Conservation (phyloP, 2,888 invertebrate species). For the Drosophila anomalata region DNA sequence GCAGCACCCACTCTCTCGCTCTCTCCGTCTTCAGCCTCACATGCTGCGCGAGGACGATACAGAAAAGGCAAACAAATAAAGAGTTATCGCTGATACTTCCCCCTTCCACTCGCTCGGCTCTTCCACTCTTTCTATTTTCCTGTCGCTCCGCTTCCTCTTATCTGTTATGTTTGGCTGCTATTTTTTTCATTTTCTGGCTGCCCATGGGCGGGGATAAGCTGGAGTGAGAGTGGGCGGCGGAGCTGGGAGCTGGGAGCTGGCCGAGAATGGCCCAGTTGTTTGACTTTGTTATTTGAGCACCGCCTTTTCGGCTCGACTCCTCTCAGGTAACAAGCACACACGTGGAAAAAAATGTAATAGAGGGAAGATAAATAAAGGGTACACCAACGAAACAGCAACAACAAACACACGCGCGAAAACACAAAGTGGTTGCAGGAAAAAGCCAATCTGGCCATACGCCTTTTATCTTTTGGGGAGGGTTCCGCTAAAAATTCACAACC, state of each 20-base stretch:
- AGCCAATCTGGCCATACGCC: constrained; percentile 1
- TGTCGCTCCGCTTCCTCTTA: constrained; percentile 2
- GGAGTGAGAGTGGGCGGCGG: background rate
- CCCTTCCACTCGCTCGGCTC: background rate
- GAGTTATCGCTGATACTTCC: background rate
- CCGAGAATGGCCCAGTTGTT: constrained; percentile 43
- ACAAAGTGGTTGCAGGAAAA: constrained; percentile 1
- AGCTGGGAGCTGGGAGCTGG: background rate
- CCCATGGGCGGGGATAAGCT: background rate
- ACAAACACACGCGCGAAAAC: constrained; percentile 5
- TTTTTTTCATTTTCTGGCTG: constrained; percentile 12
- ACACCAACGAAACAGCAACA: constrained; percentile 5
- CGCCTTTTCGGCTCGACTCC: constrained; percentile 6
- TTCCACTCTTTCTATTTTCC: background rate
- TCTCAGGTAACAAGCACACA: constrained; percentile 22
- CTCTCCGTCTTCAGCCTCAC: constrained; percentile 35
- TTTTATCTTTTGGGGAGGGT: background rate
- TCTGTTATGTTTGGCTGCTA: constrained; percentile 10
- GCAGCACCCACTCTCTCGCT: constrained; percentile 1
- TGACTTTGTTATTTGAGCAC: constrained; percentile 62
- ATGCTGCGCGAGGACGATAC: constrained; percentile 13
- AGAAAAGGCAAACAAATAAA: constrained; percentile 11
- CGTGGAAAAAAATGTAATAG: constrained; percentile 40
- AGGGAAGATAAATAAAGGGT: constrained; percentile 9
- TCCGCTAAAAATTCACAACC: too few relatives aligned